These are phyloP conservation scores for Diadophis punctatus DNA, from an alignment of 2,113 vertebrate species.

Conservation along the genomic window DNA sequence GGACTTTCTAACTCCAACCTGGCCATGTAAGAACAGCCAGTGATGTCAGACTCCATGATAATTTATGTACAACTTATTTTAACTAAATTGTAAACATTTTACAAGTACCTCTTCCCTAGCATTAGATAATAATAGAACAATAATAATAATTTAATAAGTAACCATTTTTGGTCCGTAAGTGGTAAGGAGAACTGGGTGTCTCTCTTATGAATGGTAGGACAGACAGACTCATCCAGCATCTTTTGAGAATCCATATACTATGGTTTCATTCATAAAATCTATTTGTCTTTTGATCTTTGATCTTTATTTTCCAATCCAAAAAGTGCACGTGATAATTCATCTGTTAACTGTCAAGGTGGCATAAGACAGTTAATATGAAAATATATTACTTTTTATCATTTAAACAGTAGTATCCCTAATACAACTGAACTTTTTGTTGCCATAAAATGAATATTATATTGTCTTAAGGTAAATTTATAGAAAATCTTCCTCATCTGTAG, in stretches of 20 bases:
- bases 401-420: background rate
- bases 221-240: background rate
- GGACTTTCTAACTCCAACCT: background rate
- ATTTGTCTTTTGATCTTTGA: background rate
- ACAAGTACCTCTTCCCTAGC: background rate
- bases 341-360: background rate
- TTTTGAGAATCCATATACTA: background rate
- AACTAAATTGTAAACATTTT: background rate
- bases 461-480: background rate
- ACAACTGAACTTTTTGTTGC: background rate
- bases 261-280: background rate
- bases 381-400: background rate
- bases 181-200: background rate
- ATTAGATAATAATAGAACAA: background rate
- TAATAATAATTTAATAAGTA: background rate
- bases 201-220: background rate
- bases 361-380: background rate
- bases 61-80: background rate
- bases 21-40: background rate
- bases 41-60: background rate
- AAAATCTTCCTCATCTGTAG: background rate
- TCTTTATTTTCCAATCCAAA: background rate
- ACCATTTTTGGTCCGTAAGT: background rate
- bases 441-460: background rate
- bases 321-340: background rate